Base-by-base conservation (phyloP, 2,797 vertebrate species). In the Spondyliosoma cantharus region DNA sequence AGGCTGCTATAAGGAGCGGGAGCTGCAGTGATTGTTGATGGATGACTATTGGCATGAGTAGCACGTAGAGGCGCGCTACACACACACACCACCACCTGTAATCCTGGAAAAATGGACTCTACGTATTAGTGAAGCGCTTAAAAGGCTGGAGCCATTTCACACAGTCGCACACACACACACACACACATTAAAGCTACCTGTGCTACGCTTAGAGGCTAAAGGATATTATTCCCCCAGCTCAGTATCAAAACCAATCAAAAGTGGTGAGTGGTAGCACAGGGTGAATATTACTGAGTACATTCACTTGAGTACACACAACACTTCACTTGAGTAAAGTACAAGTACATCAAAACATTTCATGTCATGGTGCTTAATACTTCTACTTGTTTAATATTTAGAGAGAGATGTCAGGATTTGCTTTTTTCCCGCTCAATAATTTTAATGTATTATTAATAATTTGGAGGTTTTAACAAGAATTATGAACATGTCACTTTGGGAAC, bases 51-150 rank as follows among this genome's bases (percentile, higher is more conserved):
- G 87, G 78, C 83, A 90, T 84, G 83, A 80, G 76, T 50, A 42
- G 87, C 87, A 90, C 85, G 79, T 89, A 87, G 24, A 53, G 66
- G 66, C 0, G 0, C 22, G 24, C 25, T n/a, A 8, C 1, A 13
- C 24, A 13, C 22, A 5, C 52, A 52, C 17, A 22, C 22, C 7
- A 2, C 72, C 48, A 80, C 79, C 84, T 83, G 84, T 86, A 90
- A 89, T 91, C 79, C 86, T 72, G 50, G 66, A 84, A 91, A 92
- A 90, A 88, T 86, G 63, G 81, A 87, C 85, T 87, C 63, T 61
- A 46, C 14, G 78, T 86, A 89, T 91, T 89, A 90, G 76, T 52
- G 79, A 84, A 78, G 82, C 17, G 49, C 60, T 88, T 87, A 86
- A 86, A 83, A 83, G 74, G 80, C 68, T 76, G 76, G 76, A 81